phyloP scores from a whole-genome alignment of 1,140 invertebrate genomes.

The Ectropis grisescens region DNA sequence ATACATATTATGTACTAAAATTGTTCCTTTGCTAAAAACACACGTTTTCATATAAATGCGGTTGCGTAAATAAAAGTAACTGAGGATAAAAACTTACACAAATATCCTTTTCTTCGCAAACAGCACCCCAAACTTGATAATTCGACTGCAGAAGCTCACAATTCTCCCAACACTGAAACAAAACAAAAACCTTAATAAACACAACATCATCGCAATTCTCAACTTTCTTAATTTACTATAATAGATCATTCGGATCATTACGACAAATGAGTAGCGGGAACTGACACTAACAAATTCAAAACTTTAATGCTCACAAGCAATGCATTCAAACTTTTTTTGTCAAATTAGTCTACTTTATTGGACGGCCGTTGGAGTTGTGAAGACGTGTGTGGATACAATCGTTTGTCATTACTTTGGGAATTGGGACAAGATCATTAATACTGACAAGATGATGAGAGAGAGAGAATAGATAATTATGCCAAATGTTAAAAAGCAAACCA shows the following conservation, averaged over 20 bases:
- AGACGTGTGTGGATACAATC: constrained; percentile 21
- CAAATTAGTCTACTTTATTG: constrained; percentile 29
- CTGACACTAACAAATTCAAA: constrained; percentile 24
- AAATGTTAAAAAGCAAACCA: too few relatives aligned
- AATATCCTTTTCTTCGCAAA: constrained; percentile 78
- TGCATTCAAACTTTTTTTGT: constrained; percentile 21
- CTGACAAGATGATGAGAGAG: too few relatives aligned
- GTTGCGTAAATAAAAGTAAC: too few relatives aligned
- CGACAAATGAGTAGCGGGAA: constrained; percentile 19
- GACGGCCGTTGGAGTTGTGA: constrained; percentile 13
- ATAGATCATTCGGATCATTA: constrained; percentile 19
- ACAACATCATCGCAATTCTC: constrained; percentile 19
- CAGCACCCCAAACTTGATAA: constrained; percentile 78
- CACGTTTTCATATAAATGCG: too few relatives aligned
- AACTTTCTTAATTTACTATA: constrained; percentile 25
- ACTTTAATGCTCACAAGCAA: constrained; percentile 17
- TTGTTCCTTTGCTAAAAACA: too few relatives aligned
- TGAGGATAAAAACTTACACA: constrained; percentile 77
- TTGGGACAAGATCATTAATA: constrained; percentile 21
- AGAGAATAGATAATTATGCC: too few relatives aligned
- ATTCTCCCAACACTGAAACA: constrained; percentile 85
- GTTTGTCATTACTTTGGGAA: constrained; percentile 28
- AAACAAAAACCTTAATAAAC: constrained; percentile 23
- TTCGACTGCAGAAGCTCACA: constrained; percentile 82
- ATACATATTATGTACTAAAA: too few relatives aligned